Base-by-base conservation (phyloP, 2,113 vertebrate genomes). In the Hymenochirus boettgeri region DNA sequence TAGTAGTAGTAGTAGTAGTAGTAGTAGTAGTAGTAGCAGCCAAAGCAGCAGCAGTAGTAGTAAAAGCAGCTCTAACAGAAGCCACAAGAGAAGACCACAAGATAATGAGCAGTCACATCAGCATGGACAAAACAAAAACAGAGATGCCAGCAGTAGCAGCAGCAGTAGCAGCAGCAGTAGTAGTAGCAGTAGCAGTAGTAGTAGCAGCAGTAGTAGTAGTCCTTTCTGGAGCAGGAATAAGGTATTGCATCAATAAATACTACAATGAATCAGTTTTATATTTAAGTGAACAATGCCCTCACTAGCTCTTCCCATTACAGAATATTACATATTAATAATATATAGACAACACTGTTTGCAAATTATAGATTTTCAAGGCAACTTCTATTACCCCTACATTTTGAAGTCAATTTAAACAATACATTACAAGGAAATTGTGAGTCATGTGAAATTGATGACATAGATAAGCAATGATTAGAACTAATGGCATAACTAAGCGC, bases 1-100 rank as follows among this genome's bases (percentile, higher is more conserved):
- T 0, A 58, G 42, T 0, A 73, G 18, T 0, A 58, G 39, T 0
- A 57, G 7, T 0, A 69, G 25, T 0, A 67, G n/a, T 0, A 54
- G 19, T 0, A 59, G 2, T 0, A 47, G 9, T 0, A 62, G 45
- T 0, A 57, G 46, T 0, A 45, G 18, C 27, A 69, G 50, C 22
- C 31, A 37, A 1, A 47, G 37, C 1, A 47, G 27, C 1, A 72
- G 12, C 0, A 62, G 50, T 0, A 60, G 10, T 0, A 70, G 21
- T 0, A 70, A 15, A 0, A 51, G 19, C 0, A 59, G 1, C 0
- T 39, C 5, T 0, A 31, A 18, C 31, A 69, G 39, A 15, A 55
- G 15, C 24, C 10, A 33, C 9, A 17, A 12, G 1, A 29, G 12
- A 4, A 45, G 26, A 22, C 52, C 29, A 11, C 46, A 21, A 22